These are phyloP conservation scores for Anastrepha obliqua DNA, from an alignment of 1,140 invertebrate species.

Conservation along the genomic window DNA sequence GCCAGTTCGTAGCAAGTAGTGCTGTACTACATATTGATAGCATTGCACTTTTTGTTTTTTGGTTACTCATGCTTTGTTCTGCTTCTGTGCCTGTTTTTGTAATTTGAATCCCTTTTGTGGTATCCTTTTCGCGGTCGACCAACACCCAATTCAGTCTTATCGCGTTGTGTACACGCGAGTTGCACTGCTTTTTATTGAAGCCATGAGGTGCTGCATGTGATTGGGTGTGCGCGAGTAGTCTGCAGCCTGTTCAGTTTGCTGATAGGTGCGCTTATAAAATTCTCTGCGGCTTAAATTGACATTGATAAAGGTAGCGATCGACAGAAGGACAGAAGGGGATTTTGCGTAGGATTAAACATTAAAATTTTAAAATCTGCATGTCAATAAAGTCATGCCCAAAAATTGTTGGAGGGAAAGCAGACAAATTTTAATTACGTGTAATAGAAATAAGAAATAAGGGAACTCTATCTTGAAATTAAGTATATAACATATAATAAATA, in stretches of 20 bases:
- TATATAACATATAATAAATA: too few species aligned
- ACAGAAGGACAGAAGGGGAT: neutral
- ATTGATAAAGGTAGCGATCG: neutral
- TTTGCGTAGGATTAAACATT: neutral
- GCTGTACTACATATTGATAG: neutral
- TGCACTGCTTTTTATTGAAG: slow-evolving; percentile 30
- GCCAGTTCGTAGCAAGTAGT: neutral
- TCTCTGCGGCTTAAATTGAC: slow-evolving; percentile 3
- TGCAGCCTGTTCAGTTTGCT: neutral
- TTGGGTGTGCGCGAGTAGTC: neutral
- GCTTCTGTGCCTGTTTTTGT: neutral
- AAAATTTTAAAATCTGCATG: neutral
- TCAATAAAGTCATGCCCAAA: too few species aligned
- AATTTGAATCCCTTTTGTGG: slow-evolving; percentile 42
- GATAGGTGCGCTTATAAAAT: slow-evolving; percentile 41
- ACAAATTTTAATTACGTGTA: too few species aligned
- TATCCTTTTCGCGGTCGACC: slow-evolving; percentile 29
- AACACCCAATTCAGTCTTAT: slow-evolving; percentile 26
- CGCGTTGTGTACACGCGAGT: slow-evolving; percentile 11
- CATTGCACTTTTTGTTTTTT: neutral
- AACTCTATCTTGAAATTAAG: too few species aligned
- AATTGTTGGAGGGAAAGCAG: too few species aligned
- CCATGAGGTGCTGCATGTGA: neutral
- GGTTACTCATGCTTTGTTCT: neutral
- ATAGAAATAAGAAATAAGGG: too few species aligned